phyloP scores from a whole-genome alignment of 37 sponge, comb jelly and placozoan genomes.

The Ephydatia muelleri region DNA sequence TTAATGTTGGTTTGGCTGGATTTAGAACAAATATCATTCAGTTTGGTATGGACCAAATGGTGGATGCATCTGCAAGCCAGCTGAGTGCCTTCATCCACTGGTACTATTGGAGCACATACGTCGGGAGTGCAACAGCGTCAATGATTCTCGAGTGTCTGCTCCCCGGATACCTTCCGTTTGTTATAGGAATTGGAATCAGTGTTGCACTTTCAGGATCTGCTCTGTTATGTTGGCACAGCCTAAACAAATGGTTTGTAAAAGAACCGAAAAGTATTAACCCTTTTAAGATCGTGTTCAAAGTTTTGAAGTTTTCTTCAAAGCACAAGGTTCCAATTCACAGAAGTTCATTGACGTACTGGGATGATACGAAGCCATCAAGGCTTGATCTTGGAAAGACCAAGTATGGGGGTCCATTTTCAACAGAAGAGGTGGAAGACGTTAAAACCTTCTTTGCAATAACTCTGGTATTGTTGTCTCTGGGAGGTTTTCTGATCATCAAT shows the following conservation, averaged over 20 bases:
- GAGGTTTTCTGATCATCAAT: constrained; percentile 11
- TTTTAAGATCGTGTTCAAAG: constrained; percentile 5
- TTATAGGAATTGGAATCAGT: constrained; percentile 22
- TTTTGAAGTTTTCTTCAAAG: neutral
- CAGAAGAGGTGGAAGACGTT: constrained; percentile 55
- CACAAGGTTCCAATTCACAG: constrained; percentile 21
- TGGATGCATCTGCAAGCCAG: constrained; percentile 38
- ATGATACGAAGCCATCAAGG: constrained; percentile 17
- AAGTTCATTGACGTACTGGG: constrained; percentile 36
- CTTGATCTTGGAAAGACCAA: constrained; percentile 40
- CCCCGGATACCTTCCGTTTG: neutral
- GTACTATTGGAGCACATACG: constrained; percentile 62
- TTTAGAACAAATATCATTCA: constrained; percentile 48
- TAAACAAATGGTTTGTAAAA: constrained; percentile 38
- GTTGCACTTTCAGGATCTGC: constrained; percentile 31
- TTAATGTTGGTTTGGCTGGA: constrained; percentile 40
- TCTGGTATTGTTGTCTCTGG: constrained; percentile 22
- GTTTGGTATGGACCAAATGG: constrained; percentile 62
- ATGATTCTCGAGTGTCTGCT: no score
- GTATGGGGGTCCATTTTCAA: constrained; percentile 52
- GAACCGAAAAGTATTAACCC: constrained; percentile 43
- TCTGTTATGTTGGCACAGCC: constrained; percentile 4
- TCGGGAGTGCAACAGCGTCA: constrained; percentile 2
- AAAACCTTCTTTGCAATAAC: constrained; percentile 41
- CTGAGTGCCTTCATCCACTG: constrained; percentile 51